Conservation (phyloP, 1,140 invertebrate species). For the Drosophila auraria region DNA sequence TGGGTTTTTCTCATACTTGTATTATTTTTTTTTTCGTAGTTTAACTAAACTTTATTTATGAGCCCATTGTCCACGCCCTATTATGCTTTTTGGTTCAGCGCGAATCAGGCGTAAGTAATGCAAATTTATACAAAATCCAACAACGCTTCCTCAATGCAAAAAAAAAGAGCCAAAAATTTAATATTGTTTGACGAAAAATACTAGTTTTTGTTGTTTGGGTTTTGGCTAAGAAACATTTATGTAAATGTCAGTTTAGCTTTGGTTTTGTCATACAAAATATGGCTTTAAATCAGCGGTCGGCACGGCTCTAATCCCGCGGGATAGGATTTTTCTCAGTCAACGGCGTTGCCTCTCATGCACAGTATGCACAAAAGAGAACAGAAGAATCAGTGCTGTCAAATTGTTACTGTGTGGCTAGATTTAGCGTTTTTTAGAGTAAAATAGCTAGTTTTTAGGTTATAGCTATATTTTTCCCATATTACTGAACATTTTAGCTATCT, state of each 20-base stretch:
- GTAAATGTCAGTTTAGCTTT: neutral
- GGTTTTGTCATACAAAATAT: neutral
- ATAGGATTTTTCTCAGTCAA: too few relatives aligned
- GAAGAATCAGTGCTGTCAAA: too few relatives aligned
- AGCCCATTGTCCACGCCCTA: slow-evolving; percentile 38
- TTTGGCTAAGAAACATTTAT: slow-evolving; percentile 7
- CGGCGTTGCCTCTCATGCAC: too few relatives aligned
- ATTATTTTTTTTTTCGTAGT: neutral
- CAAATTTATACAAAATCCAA: slow-evolving; percentile 43
- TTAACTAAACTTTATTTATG: slow-evolving; percentile 33
- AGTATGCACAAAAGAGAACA: too few relatives aligned
- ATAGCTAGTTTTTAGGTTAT: too few relatives aligned
- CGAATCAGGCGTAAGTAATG: slow-evolving; percentile 13
- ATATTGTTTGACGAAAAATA: slow-evolving; percentile 21
- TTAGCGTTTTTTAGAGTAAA: too few relatives aligned
- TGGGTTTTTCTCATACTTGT: slow-evolving; percentile 13
- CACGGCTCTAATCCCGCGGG: too few relatives aligned
- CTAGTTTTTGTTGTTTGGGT: neutral
- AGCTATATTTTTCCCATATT: too few relatives aligned
- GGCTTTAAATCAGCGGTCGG: neutral
- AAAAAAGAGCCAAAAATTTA: slow-evolving; percentile 2
- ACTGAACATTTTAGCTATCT: too few relatives aligned
- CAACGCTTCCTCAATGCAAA: slow-evolving; percentile 27
- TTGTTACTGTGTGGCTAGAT: too few relatives aligned
- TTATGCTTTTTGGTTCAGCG: slow-evolving; percentile 40